Evolutionary conservation across 1,140 invertebrate genomes (phyloP), one percentile per base, ranked within the genome.

Genomic region (Drosophila varians): DNA sequence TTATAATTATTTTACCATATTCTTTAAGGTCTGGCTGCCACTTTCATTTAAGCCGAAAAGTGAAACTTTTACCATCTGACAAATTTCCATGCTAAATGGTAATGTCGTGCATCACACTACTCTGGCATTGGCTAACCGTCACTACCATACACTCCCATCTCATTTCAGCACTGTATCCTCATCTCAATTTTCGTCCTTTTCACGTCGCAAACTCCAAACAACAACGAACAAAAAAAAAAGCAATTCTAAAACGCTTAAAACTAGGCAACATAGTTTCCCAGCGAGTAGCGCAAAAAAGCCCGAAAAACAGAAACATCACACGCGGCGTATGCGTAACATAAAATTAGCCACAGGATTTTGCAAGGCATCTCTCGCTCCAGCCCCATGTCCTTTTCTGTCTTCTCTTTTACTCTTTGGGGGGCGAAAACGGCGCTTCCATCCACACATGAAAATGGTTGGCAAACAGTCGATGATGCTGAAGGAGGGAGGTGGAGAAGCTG

Each of bases 181-280:
- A n/a, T n/a, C n/a, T n/a, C 21, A 61, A 42, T 25, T 6, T 57
- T 47, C 42, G 11, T 34, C 42, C 11, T 19, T 52, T 43, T 56
- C 25, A 8, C 12, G 1, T n/a, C 47, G 11, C 9, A 43, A 28
- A 9, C 14, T 7, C 2, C 7, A 4, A 19, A 36, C 11, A 31
- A 23, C n/a, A 16, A 14, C 7, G 12, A 43, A 55, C 47, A 68
- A 57, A 14, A 7, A 14, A 43, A 47, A 56, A 58, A 51, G n/a
- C 55, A 52, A 60, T 62, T 69, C 36, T 61, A 74, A 77, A 84
- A 72, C 79, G 79, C 79, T 83, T 83, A 84, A 78, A 77, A 83
- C 57, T 83, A 83, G 79, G 79, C 78, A 83, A 83, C 70, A 78
- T 74, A 83, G 78, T 77, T 82, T 45, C 34, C 18, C 55, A 53